Conservation (phyloP, 2,888 invertebrate species). For the Lycophotia porphyrea region DNA sequence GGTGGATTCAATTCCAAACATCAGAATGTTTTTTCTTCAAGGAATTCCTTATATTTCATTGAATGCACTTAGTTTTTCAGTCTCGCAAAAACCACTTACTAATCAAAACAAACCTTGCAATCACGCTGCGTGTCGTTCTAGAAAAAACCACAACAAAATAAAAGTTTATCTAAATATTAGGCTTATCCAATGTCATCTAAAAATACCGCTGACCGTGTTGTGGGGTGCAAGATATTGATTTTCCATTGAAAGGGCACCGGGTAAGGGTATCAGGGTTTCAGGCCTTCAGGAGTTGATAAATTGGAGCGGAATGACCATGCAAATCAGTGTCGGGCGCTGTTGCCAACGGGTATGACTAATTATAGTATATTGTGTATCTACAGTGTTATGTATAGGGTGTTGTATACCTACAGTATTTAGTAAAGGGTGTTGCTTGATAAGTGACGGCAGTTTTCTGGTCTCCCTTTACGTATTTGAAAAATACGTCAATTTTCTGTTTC, state of each 20-base stretch:
- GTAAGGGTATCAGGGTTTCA: slow-evolving; percentile 66
- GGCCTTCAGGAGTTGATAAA: slow-evolving; percentile 80
- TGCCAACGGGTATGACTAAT: slow-evolving; percentile 57
- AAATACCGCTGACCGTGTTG: slow-evolving; percentile 60
- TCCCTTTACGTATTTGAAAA: neutral
- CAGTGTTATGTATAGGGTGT: slow-evolving; percentile 9
- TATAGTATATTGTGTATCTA: slow-evolving; percentile 34
- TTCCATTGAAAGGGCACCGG: slow-evolving; percentile 78
- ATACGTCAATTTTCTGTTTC: neutral
- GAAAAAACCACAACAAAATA: slow-evolving; percentile 4
- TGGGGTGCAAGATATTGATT: slow-evolving; percentile 81
- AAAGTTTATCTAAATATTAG: slow-evolving; percentile 37
- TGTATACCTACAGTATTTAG: neutral
- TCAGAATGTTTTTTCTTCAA: slow-evolving; percentile 15
- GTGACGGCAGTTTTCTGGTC: neutral
- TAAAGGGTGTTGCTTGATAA: slow-evolving; percentile 11
- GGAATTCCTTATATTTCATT: slow-evolving; percentile 36
- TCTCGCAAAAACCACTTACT: slow-evolving; percentile 14
- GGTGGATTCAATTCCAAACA: neutral
- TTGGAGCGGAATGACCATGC: slow-evolving; percentile 78
- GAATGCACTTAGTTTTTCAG: slow-evolving; percentile 30
- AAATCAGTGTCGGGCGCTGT: slow-evolving; percentile 71
- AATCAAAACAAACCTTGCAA: slow-evolving; percentile 47
- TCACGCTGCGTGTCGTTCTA: slow-evolving; percentile 21
- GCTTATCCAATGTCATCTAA: slow-evolving; percentile 65